A percentile compares a stretch with the other conserved stretches of the same genome.
phyloP scores from a whole-genome alignment of 1,140 invertebrate species.

The Sycophila sp. region DNA sequence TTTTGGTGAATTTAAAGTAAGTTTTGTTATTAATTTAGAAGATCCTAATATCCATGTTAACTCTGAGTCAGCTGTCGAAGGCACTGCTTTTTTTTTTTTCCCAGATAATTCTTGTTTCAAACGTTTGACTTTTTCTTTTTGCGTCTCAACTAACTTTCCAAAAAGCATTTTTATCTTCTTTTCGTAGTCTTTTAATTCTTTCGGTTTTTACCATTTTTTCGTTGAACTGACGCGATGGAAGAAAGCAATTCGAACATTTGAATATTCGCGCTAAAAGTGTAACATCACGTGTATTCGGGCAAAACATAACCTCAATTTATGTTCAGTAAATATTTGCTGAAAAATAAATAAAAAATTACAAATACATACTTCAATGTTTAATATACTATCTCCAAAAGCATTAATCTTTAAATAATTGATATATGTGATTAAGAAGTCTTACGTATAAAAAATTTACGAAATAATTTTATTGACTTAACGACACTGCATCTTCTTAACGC shows the following conservation, averaged over 20 bases:
- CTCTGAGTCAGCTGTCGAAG: constrained; percentile 12
- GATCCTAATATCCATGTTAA: constrained; percentile 8
- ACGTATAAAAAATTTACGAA: too few species aligned
- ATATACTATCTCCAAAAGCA: too few species aligned
- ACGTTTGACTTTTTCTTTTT: constrained; percentile 43
- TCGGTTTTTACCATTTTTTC: neutral
- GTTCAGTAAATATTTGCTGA: neutral
- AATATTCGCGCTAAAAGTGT: neutral
- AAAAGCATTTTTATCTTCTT: constrained; percentile 48
- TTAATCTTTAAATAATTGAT: too few species aligned
- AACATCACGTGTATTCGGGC: neutral
- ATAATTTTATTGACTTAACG: too few species aligned
- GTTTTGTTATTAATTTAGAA: too few species aligned
- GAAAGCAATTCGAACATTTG: neutral
- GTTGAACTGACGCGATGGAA: neutral
- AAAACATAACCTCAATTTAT: constrained; percentile 23
- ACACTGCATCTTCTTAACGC: too few species aligned
- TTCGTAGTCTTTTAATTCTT: constrained; percentile 34
- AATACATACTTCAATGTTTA: neutral
- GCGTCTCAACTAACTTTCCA: constrained; percentile 47
- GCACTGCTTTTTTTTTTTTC: neutral
- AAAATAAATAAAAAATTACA: neutral
- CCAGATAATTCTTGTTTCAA: constrained; percentile 37
- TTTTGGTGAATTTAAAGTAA: too few species aligned
- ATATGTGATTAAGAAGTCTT: too few species aligned